Evolutionary conservation across 2,113 vertebrate genomes (phyloP).

Genomic region (Chloroceryle aenea): DNA sequence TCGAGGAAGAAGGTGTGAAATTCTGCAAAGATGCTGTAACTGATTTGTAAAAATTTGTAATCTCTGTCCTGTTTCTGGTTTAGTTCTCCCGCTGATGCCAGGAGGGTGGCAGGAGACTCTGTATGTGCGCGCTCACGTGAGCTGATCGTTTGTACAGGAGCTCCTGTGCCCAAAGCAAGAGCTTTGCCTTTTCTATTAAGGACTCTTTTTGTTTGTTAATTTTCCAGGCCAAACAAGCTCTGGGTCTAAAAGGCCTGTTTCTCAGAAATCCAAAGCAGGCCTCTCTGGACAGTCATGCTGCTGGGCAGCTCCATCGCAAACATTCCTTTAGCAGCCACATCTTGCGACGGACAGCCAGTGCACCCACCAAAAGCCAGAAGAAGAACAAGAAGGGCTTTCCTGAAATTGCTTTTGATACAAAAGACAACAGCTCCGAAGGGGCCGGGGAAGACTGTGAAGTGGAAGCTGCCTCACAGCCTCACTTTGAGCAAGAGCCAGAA

Average conservation of each 20-base stretch:
- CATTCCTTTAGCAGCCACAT: conserved; percentile 93
- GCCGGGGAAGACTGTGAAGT: conserved; percentile 80
- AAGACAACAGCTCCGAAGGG: conserved; percentile 86
- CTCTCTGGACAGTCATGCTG: conserved; percentile 99
- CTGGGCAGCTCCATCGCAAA: conserved; percentile 90
- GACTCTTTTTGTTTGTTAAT: neutral
- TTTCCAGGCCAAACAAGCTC: conserved; percentile 88
- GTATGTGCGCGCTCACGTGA: neutral
- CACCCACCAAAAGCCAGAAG: conserved; percentile 93
- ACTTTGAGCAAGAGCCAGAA: conserved; percentile 79
- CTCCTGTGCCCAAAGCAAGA: neutral
- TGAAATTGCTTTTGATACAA: conserved; percentile 86
- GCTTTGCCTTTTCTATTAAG: neutral
- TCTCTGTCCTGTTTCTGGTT: neutral
- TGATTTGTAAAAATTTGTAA: neutral
- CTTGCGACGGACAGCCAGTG: conserved; percentile 93
- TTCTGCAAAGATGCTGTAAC: neutral
- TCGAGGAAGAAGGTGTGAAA: neutral
- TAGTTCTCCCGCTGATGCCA: neutral
- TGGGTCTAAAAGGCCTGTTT: conserved; percentile 97
- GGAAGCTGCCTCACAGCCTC: conserved; percentile 74
- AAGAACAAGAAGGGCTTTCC: conserved; percentile 88
- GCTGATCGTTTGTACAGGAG: neutral
- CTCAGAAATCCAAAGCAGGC: conserved; percentile 97
- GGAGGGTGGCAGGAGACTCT: neutral